Evolutionary conservation across 2,797 vertebrate species (phyloP), one percentile per base, ranked within the genome.

Genomic region (Botia kubotai): DNA sequence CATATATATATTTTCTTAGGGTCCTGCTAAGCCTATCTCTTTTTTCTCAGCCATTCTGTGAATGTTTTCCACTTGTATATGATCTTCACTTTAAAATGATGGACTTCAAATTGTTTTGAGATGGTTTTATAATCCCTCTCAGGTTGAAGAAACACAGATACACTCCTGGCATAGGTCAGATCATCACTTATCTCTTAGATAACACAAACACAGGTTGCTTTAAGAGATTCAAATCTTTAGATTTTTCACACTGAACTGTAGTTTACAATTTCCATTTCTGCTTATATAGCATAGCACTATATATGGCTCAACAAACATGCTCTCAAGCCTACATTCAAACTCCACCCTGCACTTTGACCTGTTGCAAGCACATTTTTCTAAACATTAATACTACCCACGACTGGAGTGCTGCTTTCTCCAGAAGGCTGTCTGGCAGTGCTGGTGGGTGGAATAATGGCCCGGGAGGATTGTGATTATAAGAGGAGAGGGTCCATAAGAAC

Each of bases 401-500:
- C 50, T 66, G 52, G n/a, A 67, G 77, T 50, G 43, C 79, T 75
- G 33, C 19, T 82, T 76, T 58, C 68, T 79, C 70, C 11, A 74
- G 26, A 58, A 71, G 74, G 33, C 76, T 76, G 39, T 1, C 8
- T 43, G 39, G 6, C 6, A 43, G 39, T 43, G 77, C 57, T 83
- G 70, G 75, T 86, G 82, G 77, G 74, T 65, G 57, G 77, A 66
- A 84, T 86, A 84, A 88, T 84, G 77, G 76, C 85, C 73, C 53
- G 63, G 81, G 86, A 84, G 87, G 79, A 83, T 62, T 53, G 62
- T 83, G 84, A 84, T 85, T 85, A 87, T 87, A 82, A 86, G 77
- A 83, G 83, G 84, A 86, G 87, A 87, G 84, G 79, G 86, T 87
- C 80, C 76, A 83, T 72, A 80, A 80, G 86, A 87, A 86, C 84